These are phyloP conservation scores for Cenopis cana DNA, from an alignment of 2,888 invertebrate species.

Conservation along the genomic window DNA sequence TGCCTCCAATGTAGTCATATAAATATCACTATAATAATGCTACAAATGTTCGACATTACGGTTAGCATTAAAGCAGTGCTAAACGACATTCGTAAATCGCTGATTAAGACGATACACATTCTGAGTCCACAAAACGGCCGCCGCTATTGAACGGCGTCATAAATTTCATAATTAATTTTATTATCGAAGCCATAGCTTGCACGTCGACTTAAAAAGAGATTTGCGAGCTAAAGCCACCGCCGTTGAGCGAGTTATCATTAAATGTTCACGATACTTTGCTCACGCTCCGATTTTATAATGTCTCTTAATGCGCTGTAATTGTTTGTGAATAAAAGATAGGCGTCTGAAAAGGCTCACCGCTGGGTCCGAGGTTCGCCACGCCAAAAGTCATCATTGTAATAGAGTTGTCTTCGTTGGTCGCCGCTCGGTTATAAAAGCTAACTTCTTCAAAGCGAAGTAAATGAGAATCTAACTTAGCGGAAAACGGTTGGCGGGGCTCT, in stretches of 20 bases:
- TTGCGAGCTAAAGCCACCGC: constrained; percentile 75
- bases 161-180: constrained; percentile 81
- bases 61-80: constrained; percentile 43
- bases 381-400: constrained; percentile 78
- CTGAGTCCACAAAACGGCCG: constrained; percentile 64
- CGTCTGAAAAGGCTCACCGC: constrained; percentile 63
- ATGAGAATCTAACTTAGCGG: constrained; percentile 82
- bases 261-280: constrained; percentile 69
- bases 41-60: constrained; percentile 7
- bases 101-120: constrained; percentile 75
- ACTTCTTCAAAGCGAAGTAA: constrained; percentile 80
- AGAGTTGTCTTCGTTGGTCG: constrained; percentile 74
- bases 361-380: constrained; percentile 59
- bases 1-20: neutral
- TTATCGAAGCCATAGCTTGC: constrained; percentile 72
- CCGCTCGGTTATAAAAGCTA: constrained; percentile 75
- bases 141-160: constrained; percentile 61
- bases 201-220: constrained; percentile 77
- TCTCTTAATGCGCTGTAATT: constrained; percentile 72
- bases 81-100: constrained; percentile 71
- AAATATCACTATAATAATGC: constrained; percentile 4
- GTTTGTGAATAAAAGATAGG: constrained; percentile 71
- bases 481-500: constrained; percentile 70
- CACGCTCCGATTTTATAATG: constrained; percentile 65
- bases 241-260: constrained; percentile 74